Evolutionary conservation across 2,888 invertebrate species (phyloP).

Genomic region (Coronaproctus castanopsis): DNA sequence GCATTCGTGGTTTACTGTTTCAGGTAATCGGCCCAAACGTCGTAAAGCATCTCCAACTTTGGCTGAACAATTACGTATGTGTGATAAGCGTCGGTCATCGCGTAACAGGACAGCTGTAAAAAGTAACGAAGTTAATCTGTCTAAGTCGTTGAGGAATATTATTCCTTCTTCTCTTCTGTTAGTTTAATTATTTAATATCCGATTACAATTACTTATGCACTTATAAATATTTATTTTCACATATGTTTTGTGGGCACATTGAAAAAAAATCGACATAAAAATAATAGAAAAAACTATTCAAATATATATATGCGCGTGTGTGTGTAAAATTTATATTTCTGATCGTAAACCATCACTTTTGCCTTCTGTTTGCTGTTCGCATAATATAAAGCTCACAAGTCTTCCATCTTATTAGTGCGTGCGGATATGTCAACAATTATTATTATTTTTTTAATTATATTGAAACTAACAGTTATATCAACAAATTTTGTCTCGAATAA

Average conservation of each 20-base stretch:
- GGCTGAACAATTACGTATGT: slow-evolving; percentile 55
- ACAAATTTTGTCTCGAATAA: no score
- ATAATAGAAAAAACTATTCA: no score
- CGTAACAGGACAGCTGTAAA: slow-evolving; percentile 30
- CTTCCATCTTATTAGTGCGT: no score
- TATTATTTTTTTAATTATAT: no score
- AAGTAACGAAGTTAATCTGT: slow-evolving; percentile 27
- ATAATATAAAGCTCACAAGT: no score
- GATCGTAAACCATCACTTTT: no score
- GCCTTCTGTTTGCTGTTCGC: no score
- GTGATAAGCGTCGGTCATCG: slow-evolving; percentile 33
- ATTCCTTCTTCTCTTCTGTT: slow-evolving; percentile 39
- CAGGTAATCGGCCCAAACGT: slow-evolving; percentile 29
- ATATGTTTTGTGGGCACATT: not conserved
- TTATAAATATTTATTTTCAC: not conserved
- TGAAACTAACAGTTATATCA: no score
- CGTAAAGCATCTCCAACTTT: slow-evolving; percentile 38
- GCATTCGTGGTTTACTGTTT: no score
- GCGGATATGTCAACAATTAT: no score
- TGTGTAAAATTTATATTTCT: no score
- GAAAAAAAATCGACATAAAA: not conserved
- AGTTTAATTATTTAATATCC: slow-evolving; percentile 17
- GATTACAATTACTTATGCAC: not conserved
- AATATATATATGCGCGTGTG: no score
- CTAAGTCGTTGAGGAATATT: slow-evolving; percentile 39